Conservation (phyloP, 2,113 vertebrate species). For the Rynchops niger region DNA sequence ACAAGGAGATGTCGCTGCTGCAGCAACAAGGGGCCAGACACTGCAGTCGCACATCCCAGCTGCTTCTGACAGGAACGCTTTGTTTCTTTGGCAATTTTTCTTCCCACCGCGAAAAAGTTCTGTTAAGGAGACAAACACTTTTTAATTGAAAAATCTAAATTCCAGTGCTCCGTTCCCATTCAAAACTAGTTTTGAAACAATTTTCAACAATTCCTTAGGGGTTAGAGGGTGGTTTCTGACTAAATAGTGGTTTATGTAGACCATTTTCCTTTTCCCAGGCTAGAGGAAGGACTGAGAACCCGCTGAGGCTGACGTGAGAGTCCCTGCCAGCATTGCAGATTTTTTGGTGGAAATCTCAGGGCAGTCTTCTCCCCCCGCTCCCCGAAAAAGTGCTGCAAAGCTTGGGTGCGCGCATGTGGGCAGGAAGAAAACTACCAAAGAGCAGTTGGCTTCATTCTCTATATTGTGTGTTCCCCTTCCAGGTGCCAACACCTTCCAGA, state of each 20-base stretch:
- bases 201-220: not conserved
- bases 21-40: not conserved
- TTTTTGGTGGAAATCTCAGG: not conserved
- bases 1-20: not conserved
- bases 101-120: not conserved
- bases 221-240: not conserved
- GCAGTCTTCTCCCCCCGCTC: not conserved
- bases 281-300: not conserved
- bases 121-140: not conserved
- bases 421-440: not conserved
- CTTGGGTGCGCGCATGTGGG: not conserved
- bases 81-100: not conserved
- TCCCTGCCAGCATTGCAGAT: not conserved
- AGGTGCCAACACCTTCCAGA: not conserved
- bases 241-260: not conserved
- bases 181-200: not conserved
- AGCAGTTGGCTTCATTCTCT: not conserved
- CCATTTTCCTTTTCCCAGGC: not conserved
- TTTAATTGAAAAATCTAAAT: not conserved
- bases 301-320: not conserved
- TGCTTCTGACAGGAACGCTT: not conserved
- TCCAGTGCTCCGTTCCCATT: not conserved
- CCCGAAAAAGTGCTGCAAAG: not conserved
- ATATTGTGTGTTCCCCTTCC: rapidly evolving
- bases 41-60: rapidly evolving